phyloP scores from a whole-genome alignment of 2,888 invertebrate genomes.

The Cordilura impudica region DNA sequence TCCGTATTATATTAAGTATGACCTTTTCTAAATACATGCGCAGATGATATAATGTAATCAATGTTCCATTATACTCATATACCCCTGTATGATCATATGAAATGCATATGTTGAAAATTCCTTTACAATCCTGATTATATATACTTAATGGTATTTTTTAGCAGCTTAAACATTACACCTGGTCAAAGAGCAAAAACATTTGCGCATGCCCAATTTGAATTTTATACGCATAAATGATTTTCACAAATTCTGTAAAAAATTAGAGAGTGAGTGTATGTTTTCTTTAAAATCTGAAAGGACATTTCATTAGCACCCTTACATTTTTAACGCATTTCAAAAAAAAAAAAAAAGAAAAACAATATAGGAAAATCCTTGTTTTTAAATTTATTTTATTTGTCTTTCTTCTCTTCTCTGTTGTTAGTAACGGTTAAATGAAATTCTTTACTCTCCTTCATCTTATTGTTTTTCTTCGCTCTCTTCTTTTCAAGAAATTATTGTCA shows the following conservation, averaged over 20 bases:
- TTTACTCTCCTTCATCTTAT: constrained; percentile 39
- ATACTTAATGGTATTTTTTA: constrained; percentile 14
- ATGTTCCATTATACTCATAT: constrained; percentile 16
- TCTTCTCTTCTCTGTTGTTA: constrained; percentile 15
- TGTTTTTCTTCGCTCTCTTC: constrained; percentile 25
- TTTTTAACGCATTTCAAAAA: constrained; percentile 67
- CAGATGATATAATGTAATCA: constrained; percentile 48
- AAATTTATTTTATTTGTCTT: background rate
- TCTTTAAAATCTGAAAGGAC: constrained; percentile 48
- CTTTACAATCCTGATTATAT: background rate
- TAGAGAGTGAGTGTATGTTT: constrained; percentile 10
- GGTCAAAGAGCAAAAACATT: constrained; percentile 56
- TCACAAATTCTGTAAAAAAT: constrained; percentile 35
- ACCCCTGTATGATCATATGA: constrained; percentile 3
- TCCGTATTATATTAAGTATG: constrained; percentile 1
- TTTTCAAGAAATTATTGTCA: constrained; percentile 6
- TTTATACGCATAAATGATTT: constrained; percentile 62
- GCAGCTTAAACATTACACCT: constrained; percentile 44
- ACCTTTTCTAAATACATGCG: constrained; percentile 15
- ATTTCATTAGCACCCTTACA: constrained; percentile 67
- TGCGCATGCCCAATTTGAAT: constrained; percentile 67
- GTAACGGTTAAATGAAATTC: constrained; percentile 49
- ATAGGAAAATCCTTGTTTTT: constrained; percentile 31
- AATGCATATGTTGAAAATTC: background rate
- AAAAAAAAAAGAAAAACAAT: constrained; percentile 14